Base-by-base conservation (phyloP, 2,797 vertebrate genomes). In the Sebastiscus tertius region DNA sequence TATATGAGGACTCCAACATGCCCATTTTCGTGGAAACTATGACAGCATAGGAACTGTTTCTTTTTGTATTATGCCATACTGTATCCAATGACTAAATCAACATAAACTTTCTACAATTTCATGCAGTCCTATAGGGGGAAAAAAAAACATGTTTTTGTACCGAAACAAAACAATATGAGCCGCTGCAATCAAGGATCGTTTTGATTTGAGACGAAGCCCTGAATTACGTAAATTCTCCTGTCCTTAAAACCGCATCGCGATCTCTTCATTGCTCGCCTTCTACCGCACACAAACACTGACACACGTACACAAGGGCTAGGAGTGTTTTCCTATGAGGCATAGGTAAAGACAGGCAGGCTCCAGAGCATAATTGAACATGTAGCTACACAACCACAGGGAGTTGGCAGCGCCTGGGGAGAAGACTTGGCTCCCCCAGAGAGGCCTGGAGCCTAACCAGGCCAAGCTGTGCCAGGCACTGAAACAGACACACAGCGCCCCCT, bases 331-430 rank as follows among this genome's bases (percentile, higher is more conserved):
- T 87, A 75, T 66, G 86, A 94, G 87, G 89, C 79, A 90, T 81
- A 94, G 83, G 92, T 92, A 93, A 95, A 95, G 93, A 93, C 93
- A 94, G 87, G 79, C 92, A 90, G 93, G 90, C 93, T 94, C 92
- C 92, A 94, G 90, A 92, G 89, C 90, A 83, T 93, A 95, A 94
- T 92, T 93, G 93, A 91, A 93, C 94, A 94, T 95, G 94, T 94
- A 94, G 93, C 92, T 93, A 91, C 94, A 93, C 90, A 86, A 94
- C 92, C 92, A 92, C 92, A 94, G 92, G 92, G 94, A 94, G 90
- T 93, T 95, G 94, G 94, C 93, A 94, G 87, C 34, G 87, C 84
- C 90, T 80, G 75, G 88, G 90, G 93, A 92, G 90, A 92, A 89
- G 87, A 90, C 86, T 91, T 94, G 91, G 93, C 93, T 93, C 89